Base-by-base conservation (phyloP, 2,797 vertebrate genomes). In the Pangasius krempfi region DNA sequence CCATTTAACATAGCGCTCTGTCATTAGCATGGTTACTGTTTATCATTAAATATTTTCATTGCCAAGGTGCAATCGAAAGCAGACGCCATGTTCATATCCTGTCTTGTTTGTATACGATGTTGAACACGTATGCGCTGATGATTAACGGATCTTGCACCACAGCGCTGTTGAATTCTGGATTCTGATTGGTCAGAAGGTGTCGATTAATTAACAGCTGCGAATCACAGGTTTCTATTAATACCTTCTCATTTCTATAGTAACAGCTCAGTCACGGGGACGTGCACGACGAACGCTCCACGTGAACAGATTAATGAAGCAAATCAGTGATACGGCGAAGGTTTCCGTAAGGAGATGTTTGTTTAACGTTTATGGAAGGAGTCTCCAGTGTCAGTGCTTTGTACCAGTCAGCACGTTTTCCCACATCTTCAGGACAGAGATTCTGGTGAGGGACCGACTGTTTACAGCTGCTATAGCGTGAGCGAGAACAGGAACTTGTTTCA, bases 41-140 rank as follows among this genome's bases (percentile, higher is more conserved):
- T 82, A 62, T 82, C 56, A 44, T 27, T 62, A 82, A 82, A 82
- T 82, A 62, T 82, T 82, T 82, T 22, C 80, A 44, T 62, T 16
- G 37, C 22, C 22, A 9, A 16, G 56, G 20, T 81, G 56, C 22
- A 27, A 13, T 37, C 0, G 9, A 40, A 5, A 6, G 54, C 13
- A 81, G 80, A 6, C 25, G 25, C 37, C 3, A 22, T n/a, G 33
- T 40, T 25, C 30, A 40, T 79, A 18, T 79, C 50, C 1, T 16
- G 9, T 58, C 33, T 25, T 13, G 27, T 58, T 33, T 58, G 30
- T 81, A 40, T 81, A 12, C 1, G 0, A 58, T 25, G 9, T 22
- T 37, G 58, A 40, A 58, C 4, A 8, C 4, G 25, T 76, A 7
- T 50, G 14, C 14, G n/a, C 27, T 52, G 0, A 10, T 72, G 70